A percentile compares a stretch with the other conserved stretches of the same genome.
These are phyloP conservation scores for Hirundo rustica DNA, from an alignment of 2,797 vertebrate genomes.

Conservation along the genomic window DNA sequence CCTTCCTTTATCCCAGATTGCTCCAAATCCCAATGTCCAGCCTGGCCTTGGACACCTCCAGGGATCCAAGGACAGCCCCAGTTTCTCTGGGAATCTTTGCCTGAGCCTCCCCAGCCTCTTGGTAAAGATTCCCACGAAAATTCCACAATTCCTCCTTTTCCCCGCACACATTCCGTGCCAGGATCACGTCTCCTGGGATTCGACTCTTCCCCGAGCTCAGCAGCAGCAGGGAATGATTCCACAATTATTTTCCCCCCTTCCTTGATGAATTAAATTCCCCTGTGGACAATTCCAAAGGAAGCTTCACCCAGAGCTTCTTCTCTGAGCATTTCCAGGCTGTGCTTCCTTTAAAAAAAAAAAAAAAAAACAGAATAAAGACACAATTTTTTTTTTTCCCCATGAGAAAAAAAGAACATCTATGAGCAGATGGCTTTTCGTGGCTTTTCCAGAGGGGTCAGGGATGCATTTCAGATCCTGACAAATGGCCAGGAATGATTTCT, in stretches of 20 bases:
- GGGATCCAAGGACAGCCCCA: not conserved
- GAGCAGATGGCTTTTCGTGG: conserved; percentile 6
- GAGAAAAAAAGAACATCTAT: not conserved
- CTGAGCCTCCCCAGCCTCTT: not conserved
- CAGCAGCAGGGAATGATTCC: not conserved
- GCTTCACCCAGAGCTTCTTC: not conserved
- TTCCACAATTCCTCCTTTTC: not conserved
- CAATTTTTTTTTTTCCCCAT: no score
- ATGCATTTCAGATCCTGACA: not conserved
- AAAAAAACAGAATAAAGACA: not conserved
- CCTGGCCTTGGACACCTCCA: not conserved
- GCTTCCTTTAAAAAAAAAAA: not conserved
- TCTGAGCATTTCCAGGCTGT: not conserved
- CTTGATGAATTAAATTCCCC: not conserved
- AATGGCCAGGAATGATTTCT: not conserved
- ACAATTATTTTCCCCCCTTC: not conserved
- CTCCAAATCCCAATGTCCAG: not conserved
- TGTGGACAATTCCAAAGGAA: not conserved
- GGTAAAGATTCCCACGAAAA: not conserved
- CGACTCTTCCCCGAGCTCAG: accelerated
- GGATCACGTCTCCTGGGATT: not conserved
- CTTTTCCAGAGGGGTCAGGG: not conserved
- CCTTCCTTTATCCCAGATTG: accelerated
- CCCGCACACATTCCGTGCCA: accelerated
- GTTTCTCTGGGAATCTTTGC: not conserved